Evolutionary conservation across 2,888 invertebrate species (phyloP).

Genomic region (Notodonta ziczac): DNA sequence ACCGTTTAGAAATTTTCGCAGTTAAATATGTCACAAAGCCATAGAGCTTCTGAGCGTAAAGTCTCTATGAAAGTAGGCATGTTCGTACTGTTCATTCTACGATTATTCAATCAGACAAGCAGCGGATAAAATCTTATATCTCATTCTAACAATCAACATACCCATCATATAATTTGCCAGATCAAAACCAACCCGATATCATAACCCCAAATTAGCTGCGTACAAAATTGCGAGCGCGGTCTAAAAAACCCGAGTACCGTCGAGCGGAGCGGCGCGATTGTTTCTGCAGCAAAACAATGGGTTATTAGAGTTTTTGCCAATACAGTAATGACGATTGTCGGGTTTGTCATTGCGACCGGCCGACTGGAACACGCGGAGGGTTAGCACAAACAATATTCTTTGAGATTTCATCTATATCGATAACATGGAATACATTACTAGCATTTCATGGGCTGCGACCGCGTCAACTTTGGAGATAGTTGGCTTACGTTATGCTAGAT

Average conservation of each 20-base stretch:
- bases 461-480: too few relatives aligned
- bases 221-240: slow-evolving; percentile 35
- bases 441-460: too few relatives aligned
- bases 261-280: slow-evolving; percentile 30
- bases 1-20: too few relatives aligned
- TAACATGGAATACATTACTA: too few relatives aligned
- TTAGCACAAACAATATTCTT: slow-evolving; percentile 16
- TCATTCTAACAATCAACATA: neutral
- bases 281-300: slow-evolving; percentile 53
- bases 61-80: neutral
- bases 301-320: slow-evolving; percentile 68
- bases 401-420: too few relatives aligned
- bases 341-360: slow-evolving; percentile 33
- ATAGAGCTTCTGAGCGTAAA: too few relatives aligned
- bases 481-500: too few relatives aligned
- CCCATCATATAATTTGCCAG: slow-evolving; percentile 1
- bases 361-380: slow-evolving; percentile 28
- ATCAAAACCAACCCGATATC: slow-evolving; percentile 6
- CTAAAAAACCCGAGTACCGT: slow-evolving; percentile 23
- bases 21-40: too few relatives aligned
- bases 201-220: slow-evolving; percentile 37
- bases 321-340: slow-evolving; percentile 51
- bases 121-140: too few relatives aligned
- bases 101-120: too few relatives aligned
- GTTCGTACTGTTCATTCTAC: too few relatives aligned